Evolutionary conservation across 2,797 vertebrate species (phyloP).

Genomic region (Takifugu ocellatus): DNA sequence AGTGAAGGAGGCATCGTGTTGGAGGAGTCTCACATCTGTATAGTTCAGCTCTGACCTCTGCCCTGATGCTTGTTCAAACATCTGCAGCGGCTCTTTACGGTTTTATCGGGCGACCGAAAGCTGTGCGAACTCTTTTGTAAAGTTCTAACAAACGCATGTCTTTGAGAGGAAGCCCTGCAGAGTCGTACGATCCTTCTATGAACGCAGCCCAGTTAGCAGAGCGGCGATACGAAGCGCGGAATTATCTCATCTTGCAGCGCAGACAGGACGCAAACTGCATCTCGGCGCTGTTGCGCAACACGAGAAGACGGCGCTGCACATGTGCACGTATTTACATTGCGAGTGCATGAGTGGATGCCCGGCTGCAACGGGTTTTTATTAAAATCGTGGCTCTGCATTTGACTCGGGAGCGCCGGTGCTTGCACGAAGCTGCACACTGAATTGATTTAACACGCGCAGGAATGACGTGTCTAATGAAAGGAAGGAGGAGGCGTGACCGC

Average conservation of each 20-base stretch:
- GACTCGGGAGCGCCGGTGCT: neutral
- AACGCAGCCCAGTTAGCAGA: conserved; percentile 17
- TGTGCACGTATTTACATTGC: neutral
- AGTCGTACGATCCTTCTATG: conserved; percentile 20
- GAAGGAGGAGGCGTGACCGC: conserved; percentile 7
- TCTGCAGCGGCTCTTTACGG: conserved; percentile 12
- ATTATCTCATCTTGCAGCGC: neutral
- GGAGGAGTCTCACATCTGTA: no score
- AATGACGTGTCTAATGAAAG: conserved; percentile 14
- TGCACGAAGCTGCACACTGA: conserved; percentile 12
- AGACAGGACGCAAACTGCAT: neutral
- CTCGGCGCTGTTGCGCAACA: neutral
- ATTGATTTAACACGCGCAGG: conserved; percentile 14
- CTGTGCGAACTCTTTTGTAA: conserved; percentile 39
- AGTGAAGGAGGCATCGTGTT: no score
- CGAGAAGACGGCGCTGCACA: neutral
- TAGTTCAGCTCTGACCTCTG: neutral
- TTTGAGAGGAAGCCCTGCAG: conserved; percentile 34
- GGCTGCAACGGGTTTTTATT: neutral
- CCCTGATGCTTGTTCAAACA: conserved; percentile 1
- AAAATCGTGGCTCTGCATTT: conserved; percentile 5
- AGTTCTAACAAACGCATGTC: conserved; percentile 41
- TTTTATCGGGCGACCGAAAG: conserved; percentile 26
- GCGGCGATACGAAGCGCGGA: conserved; percentile 3
- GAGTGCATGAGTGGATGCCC: neutral